Evolutionary conservation across 2,797 vertebrate species (phyloP), one percentile per base, ranked within the genome.

Genomic region (Lithobates pipiens): DNA sequence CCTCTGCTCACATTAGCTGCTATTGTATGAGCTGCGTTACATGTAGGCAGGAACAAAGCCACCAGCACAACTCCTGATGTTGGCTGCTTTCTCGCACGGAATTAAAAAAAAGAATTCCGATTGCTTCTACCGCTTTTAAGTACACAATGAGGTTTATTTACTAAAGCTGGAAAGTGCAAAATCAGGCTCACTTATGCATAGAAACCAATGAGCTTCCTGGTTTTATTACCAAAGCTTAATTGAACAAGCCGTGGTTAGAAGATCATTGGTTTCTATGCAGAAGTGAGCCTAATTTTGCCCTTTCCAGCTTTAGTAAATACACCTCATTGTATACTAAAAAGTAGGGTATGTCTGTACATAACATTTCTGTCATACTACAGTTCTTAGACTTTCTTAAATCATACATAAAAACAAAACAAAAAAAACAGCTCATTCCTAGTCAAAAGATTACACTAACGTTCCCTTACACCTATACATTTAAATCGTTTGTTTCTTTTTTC

Each of bases 21-120:
- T 36, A 42, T 76, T 74, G 23, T 71, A 86, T 34, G 69, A 50
- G 57, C 80, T 71, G 44, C 32, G n/a, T 9, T 61, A 76, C 68
- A 44, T 54, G 0, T 88, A 86, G 68, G 75, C 73, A 44, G 15
- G 3, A 74, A 10, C 8, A 6, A 29, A 82, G 79, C 85, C 57
- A 18, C 69, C 36, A 42, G 10, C 27, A 15, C 27, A 27, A 67
- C 67, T 32, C 5, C 67, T 32, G 29, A 8, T 32, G 65, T 67
- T 18, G 10, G 70, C 70, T n/a, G 36, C 36, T 23, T n/a, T 72
- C 6, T n/a, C 11, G 34, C 2, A 70, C 18, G 36, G 34, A 36
- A 36, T 36, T 6, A 36, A 34, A 71, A 71, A 39, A 32, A 71
- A 21, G 50, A 16, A 5, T 18, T 54, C 15, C 5, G 50, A 54